Evolutionary conservation across 2,113 vertebrate species (phyloP), one percentile per base, ranked within the genome.

Genomic region (Leucopsar rothschildi): DNA sequence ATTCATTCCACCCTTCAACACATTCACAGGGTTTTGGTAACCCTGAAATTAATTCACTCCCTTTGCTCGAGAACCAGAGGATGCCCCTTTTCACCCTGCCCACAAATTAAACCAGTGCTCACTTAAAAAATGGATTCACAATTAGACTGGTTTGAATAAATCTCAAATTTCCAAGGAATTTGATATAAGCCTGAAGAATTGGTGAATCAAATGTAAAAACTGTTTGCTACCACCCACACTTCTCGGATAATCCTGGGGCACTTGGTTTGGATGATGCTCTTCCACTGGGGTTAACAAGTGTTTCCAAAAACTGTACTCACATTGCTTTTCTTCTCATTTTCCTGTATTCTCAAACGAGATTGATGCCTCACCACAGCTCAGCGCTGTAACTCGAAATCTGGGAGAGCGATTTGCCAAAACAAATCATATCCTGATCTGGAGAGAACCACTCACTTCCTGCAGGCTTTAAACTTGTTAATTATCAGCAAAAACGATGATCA

Each of bases 381-480:
- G 39, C 6, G 12, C 71, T n/a, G 22, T 4, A 40, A 66, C 59
- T 37, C 9, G 47, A 88, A 79, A 81, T 56, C 23, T 27, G 47
- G 86, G 18, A 50, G 23, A 49, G 39, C 1, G 22, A 86, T 86
- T 60, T 93, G 90, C 82, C 92, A 92, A 78, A 95, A 70, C 15
- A 83, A 86, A 83, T 86, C 56, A 64, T 24, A 52, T 45, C 49
- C 79, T 78, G 60, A 11, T 53, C 68, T 2, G 39, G 72, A 70
- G 86, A 81, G 35, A 72, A 8, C 13, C 50, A 23, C 29, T 72
- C 40, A 17, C 50, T 91, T 92, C 60, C 88, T 86, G 56, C 37
- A 86, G 76, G 76, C 56, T 88, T 83, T 39, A 68, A 60, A 83
- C 89, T 60, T 47, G 60, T 71, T 93, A 93, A 90, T 96, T 92